These are phyloP conservation scores for Xestia rhomboidea DNA, from an alignment of 2,888 invertebrate genomes.

Conservation along the genomic window DNA sequence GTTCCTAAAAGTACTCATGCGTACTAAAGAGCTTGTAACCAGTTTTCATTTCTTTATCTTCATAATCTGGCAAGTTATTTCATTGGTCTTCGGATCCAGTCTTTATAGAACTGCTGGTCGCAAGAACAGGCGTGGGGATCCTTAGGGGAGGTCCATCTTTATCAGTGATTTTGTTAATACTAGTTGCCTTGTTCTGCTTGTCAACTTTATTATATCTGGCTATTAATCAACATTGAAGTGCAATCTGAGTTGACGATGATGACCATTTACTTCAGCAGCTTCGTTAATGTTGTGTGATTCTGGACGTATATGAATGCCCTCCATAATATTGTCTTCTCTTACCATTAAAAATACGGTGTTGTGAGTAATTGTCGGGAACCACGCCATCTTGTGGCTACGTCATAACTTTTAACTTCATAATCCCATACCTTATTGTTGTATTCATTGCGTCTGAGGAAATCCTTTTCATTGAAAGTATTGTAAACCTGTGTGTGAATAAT, in stretches of 20 bases:
- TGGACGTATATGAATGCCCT: constrained; percentile 3
- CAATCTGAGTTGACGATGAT: not conserved
- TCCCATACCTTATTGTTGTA: not conserved
- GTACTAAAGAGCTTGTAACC: not conserved
- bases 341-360: constrained; percentile 9
- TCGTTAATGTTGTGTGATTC: not conserved
- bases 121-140: not conserved
- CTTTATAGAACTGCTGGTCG: not conserved
- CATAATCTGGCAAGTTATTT: not conserved
- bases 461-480: constrained; percentile 13
- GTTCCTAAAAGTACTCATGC: not conserved
- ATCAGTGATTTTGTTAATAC: not conserved
- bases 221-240: not conserved
- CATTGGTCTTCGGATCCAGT: not conserved
- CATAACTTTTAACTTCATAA: constrained; percentile 17
- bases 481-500: constrained; percentile 9
- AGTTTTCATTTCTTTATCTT: not conserved
- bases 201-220: not conserved
- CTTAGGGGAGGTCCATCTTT: not conserved
- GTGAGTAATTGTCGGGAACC: constrained; percentile 12
- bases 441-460: constrained; percentile 32
- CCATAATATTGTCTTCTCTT: not conserved
- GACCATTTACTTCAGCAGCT: not conserved
- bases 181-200: not conserved
- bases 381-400: constrained; percentile 18